Evolutionary conservation across 2,888 invertebrate genomes (phyloP).

Genomic region (Rhagonycha lutea): DNA sequence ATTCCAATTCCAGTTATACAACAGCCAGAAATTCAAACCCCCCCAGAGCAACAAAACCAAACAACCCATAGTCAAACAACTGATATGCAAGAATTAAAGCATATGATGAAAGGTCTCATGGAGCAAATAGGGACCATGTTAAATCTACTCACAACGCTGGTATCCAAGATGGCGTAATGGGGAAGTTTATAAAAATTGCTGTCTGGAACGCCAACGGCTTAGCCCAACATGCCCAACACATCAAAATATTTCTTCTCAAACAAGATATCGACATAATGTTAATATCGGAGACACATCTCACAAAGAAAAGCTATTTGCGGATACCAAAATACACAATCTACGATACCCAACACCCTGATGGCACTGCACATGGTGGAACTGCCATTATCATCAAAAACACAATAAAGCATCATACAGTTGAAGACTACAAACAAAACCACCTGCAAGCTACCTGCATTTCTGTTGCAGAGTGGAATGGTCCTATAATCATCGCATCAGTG

Average conservation of each 20-base stretch:
- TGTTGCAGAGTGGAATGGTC: not conserved
- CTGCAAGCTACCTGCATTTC: not conserved
- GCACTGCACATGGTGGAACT: conserved; percentile 12
- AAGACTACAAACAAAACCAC: not conserved
- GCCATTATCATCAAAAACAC: conserved; percentile 15
- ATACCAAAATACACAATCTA: conserved; percentile 13
- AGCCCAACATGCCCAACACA: not conserved
- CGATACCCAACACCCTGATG: conserved; percentile 14
- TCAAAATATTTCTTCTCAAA: conserved; percentile 3
- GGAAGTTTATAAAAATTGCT: not conserved
- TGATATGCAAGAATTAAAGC: not conserved
- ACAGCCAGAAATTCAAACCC: no score
- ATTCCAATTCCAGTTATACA: no score
- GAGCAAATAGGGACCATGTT: conserved; percentile 4
- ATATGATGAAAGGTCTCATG: not conserved
- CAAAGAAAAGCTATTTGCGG: conserved; percentile 3
- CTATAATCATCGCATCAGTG: no score
- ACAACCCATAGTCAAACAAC: no score
- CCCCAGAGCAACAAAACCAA: not conserved
- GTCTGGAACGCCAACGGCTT: conserved; percentile 12
- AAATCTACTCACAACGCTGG: conserved; percentile 4
- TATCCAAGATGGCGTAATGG: not conserved
- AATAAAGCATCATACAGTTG: conserved; percentile 11
- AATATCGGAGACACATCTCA: conserved; percentile 12
- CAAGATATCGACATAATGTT: conserved; percentile 16